Base-by-base conservation (phyloP, 2,888 invertebrate species). In the Bembecia ichneumoniformis region DNA sequence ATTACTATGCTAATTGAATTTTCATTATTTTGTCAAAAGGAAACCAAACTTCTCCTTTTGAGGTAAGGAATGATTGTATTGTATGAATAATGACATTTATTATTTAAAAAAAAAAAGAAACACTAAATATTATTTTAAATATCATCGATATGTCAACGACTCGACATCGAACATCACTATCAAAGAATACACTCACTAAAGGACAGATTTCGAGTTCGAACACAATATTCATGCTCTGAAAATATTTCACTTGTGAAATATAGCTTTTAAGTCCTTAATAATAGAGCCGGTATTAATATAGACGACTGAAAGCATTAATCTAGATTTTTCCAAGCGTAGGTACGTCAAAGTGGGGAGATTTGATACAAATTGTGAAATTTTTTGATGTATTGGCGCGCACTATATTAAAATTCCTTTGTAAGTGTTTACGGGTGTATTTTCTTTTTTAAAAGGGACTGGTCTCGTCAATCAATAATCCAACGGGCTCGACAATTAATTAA, bases 321-420 rank as follows among this genome's bases (percentile, higher is more conserved):
- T 51, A 52, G 54, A 57, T 55, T 56, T 56, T 57, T 55, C 57
- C 54, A 51, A 51, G 50, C 55, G 54, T 54, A n/a, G n/a, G n/a
- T n/a, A 55, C 55, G 55, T 57, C 57, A 55, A 49, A 50, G 48
- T 47, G 47, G 52, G 46, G 48, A 50, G 28, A 43, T 51, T 49
- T 35, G 50, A 50, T 52, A 54, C 57, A 57, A 57, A 57, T 57
- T 57, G 55, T 57, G 55, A 55, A 57, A 55, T 48, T 46, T 43
- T 50, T 50, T 57, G 55, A 57, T 57, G 55, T 53, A 57, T 55
- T 47, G 52, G 49, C 48, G 46, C 43, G 44, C 45, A 49, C 49
- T 35, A 14, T 13, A 40, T 40, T 40, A 40, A 28, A 28, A 28
- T 28, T 28, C 0, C 9, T 28, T 28, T 28, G 28, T 28, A 28